These are phyloP conservation scores for Tauraco hartlaubi DNA, from an alignment of 2,797 vertebrate genomes.

Conservation along the genomic window DNA sequence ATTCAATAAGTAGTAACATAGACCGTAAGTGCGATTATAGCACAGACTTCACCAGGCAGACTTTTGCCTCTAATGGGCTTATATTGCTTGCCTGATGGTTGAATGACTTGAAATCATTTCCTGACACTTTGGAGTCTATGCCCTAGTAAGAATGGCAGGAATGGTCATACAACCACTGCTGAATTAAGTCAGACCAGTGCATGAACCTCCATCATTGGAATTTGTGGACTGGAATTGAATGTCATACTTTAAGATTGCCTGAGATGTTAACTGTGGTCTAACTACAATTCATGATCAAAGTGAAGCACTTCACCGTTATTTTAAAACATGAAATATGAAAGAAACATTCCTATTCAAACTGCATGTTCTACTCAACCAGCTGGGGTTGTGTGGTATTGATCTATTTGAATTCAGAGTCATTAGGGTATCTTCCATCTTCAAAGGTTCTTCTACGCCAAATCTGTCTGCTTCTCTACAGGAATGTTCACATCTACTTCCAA, in stretches of 20 bases:
- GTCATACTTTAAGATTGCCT: neutral
- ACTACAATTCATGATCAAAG: neutral
- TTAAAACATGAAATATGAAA: neutral
- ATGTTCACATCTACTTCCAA: neutral
- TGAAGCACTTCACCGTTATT: neutral
- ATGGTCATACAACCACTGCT: neutral
- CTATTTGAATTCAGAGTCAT: neutral
- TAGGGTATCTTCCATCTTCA: neutral
- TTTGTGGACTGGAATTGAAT: neutral
- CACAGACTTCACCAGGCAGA: neutral
- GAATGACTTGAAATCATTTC: neutral
- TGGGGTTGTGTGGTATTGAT: neutral
- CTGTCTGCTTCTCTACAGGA: neutral
- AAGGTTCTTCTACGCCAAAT: neutral
- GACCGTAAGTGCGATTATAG: neutral
- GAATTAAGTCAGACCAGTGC: neutral
- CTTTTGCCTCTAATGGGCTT: neutral
- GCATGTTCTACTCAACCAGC: neutral
- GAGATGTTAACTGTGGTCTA: neutral
- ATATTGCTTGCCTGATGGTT: neutral
- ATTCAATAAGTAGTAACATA: neutral
- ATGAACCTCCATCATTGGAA: neutral
- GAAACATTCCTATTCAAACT: neutral
- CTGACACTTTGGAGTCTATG: neutral
- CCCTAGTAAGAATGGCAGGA: neutral